Base-by-base conservation (phyloP, 2,797 vertebrate genomes). In the Rhadinocentrus ornatus region DNA sequence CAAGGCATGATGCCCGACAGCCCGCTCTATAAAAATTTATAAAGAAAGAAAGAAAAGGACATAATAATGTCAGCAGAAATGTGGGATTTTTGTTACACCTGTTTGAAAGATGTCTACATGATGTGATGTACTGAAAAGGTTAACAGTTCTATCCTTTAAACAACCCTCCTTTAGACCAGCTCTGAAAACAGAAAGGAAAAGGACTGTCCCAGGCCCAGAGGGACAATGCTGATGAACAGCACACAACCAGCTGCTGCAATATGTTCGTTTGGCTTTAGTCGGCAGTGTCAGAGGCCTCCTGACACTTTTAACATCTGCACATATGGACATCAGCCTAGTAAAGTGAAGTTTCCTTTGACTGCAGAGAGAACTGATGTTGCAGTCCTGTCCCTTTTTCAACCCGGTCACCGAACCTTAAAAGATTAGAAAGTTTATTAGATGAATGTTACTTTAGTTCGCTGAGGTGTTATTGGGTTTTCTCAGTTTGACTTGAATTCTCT, bases 121-220 rank as follows among this genome's bases (percentile, higher is more conserved):
- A 82, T 80, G 70, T 70, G 71, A 56, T 55, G 81, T 71, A 85
- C 83, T 86, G 82, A 86, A 84, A 53, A 64, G 81, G 87, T 87
- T 80, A 84, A 39, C 54, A 75, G 71, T 83, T 86, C 61, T 83
- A 85, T 86, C 92, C 75, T 73, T 90, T 86, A 84, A 88, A 87
- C 75, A 84, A 86, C 86, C 79, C 76, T 83, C 71, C 69, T 73
- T 82, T 39, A 31, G 63, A 83, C 71, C 56, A 71, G 60, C 62
- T 75, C 72, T 72, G 75, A 80, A 88, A 85, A 69, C 62, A 0
- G 65, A 72, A 62, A 86, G 58, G 68, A 73, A 80, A 87, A 86
- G 79, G 66, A 79, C 63, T 81, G 77, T 82, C 63, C 64, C 66
- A 46, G 56, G 83, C 81, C 82, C 83, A 24, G 35, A 81, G 82